Base-by-base conservation (phyloP, 2,888 invertebrate genomes). In the Rugalucina vietnamica region DNA sequence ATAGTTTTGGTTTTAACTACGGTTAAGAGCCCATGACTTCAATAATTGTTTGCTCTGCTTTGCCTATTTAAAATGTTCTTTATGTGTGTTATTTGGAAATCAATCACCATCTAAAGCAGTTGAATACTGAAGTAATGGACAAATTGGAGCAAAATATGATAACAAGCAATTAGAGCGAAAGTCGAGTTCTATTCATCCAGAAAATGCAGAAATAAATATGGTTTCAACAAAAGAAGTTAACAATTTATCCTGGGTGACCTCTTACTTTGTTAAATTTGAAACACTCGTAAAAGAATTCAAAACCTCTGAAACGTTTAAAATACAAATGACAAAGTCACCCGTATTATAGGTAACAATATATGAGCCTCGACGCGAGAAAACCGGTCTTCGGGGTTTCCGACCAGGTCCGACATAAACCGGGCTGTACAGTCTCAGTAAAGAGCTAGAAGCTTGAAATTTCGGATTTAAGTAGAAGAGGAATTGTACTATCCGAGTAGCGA, bases 71-170 rank as follows among this genome's bases (percentile, higher is more conserved):
- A n/a, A n/a, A n/a, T n/a, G n/a, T n/a, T n/a, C n/a, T n/a, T n/a
- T n/a, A n/a, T n/a, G 24, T 27, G 24, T 24, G 65, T 34, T 34
- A 34, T 65, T 12, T 5, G 34, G 21, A 34, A 65, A 65, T 65
- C 65, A 65, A 65, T 65, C 65, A 65, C n/a, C 3, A n/a, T 14
- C 54, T n/a, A 60, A 60, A 24, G 10, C 60, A 60, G 60, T 27
- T 5, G 65, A 34, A 65, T 8, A 34, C 18, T 12, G 34, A 65
- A 4, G 65, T 65, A 65, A 65, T 65, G 65, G 65, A 65, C 65
- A 65, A 65, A 65, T 65, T 65, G 65, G 65, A 65, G 65, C 65
- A 29, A 24, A 65, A 65, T 65, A 29, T 65, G 65, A 65, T 65
- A 65, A 65, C 18, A 18, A 65, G 8, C 65, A 65, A 65, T 65